Conservation (phyloP, 92 coral and sea anemone species). For the Epizoanthus ramosus region DNA sequence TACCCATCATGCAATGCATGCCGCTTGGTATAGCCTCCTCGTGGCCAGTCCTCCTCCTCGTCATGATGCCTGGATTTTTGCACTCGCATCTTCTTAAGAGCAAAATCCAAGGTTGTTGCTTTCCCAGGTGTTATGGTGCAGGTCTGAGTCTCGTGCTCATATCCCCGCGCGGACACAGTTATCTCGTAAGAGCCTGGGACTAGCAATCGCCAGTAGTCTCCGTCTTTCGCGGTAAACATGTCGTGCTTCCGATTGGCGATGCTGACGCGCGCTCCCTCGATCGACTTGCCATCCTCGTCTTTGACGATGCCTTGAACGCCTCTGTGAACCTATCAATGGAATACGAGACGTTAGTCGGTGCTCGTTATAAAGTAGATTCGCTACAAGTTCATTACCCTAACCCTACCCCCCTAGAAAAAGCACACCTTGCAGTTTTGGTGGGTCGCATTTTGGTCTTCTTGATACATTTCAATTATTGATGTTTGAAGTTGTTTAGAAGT, state of each 20-base stretch:
- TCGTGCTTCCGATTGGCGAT: constrained; percentile 94
- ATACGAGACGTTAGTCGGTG: neutral
- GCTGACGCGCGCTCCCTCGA: constrained; percentile 81
- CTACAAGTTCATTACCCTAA: too few relatives aligned
- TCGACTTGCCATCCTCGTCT: constrained; percentile 88
- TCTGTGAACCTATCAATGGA: constrained; percentile 66
- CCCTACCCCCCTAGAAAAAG: too few relatives aligned
- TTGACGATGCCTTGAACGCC: constrained; percentile 90
- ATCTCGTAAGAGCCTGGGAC: constrained; percentile 99
- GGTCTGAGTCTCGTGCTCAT: constrained; percentile 85
- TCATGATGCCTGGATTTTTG: constrained; percentile 74
- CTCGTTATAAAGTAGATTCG: too few relatives aligned
- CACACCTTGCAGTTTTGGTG: too few relatives aligned
- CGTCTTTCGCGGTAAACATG: constrained; percentile 86
- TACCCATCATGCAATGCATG: constrained; percentile 29
- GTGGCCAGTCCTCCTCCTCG: constrained; percentile 78
- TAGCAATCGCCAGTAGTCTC: constrained; percentile 96
- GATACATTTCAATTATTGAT: too few relatives aligned
- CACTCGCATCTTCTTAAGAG: constrained; percentile 73
- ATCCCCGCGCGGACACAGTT: constrained; percentile 89
- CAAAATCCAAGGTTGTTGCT: constrained; percentile 76
- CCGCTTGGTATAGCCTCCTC: constrained; percentile 46
- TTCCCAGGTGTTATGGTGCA: constrained; percentile 70
- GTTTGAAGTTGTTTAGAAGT: too few relatives aligned
- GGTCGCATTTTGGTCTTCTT: too few relatives aligned